Conservation (phyloP, 2,113 vertebrate species). For the Pluvialis apricaria region DNA sequence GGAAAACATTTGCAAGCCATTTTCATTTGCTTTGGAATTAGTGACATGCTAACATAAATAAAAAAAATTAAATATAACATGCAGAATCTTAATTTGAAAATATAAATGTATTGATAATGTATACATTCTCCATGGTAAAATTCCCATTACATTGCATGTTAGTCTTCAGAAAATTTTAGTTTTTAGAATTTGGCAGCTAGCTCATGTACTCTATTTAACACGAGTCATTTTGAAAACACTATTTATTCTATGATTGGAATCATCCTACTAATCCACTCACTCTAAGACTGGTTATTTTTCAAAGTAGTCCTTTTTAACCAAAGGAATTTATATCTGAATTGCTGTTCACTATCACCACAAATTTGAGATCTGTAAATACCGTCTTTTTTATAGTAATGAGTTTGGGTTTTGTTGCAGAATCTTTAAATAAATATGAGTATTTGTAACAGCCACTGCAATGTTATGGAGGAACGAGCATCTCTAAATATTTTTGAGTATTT, state of each 20-base stretch:
- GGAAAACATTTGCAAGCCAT: not conserved
- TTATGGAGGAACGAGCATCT: not conserved
- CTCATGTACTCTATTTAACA: not conserved
- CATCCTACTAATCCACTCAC: not conserved
- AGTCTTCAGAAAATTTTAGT: not conserved
- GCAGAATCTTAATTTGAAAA: not conserved
- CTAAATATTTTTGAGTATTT: not conserved
- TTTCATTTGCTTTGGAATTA: not conserved
- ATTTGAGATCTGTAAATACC: not conserved
- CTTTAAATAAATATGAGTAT: not conserved
- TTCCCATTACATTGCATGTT: not conserved
- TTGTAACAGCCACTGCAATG: not conserved
- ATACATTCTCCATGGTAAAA: not conserved
- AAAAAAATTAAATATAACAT: not conserved
- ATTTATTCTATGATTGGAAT: not conserved
- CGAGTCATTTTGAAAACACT: not conserved
- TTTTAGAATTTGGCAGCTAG: not conserved
- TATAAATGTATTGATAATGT: not conserved
- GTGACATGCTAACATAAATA: not conserved
- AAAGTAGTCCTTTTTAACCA: not conserved
- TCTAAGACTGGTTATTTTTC: not conserved
- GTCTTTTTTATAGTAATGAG: not conserved
- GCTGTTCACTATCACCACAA: not conserved
- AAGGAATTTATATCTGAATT: not conserved
- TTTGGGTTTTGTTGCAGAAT: not conserved